These are phyloP conservation scores for Carcharodon carcharias DNA, from an alignment of 2,797 vertebrate species.

Conservation along the genomic window DNA sequence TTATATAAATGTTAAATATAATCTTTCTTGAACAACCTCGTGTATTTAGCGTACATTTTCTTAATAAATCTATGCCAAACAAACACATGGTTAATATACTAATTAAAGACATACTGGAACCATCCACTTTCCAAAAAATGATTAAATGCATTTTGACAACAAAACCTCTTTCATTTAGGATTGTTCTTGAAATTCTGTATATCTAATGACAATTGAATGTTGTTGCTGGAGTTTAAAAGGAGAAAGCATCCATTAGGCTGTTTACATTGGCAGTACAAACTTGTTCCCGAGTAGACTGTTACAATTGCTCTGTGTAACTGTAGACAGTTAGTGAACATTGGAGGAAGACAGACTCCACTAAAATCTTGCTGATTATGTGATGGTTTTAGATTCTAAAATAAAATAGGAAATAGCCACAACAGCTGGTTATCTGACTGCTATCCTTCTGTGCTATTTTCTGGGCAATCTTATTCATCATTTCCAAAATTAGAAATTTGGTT, in stretches of 20 bases:
- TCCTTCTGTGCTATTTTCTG: background rate
- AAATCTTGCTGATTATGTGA: background rate
- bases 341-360: background rate
- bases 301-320: background rate
- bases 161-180: background rate
- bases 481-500: background rate
- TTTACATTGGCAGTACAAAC: background rate
- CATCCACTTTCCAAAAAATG: background rate
- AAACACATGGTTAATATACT: background rate
- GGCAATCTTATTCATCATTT: background rate
- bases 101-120: background rate
- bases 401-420: background rate
- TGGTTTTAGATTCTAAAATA: background rate
- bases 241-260: background rate
- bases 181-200: background rate
- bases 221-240: constrained; percentile 2
- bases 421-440: background rate
- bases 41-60: background rate
- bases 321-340: background rate
- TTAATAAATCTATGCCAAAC: background rate
- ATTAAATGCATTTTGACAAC: background rate
- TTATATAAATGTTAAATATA: background rate
- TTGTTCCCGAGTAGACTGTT: background rate
- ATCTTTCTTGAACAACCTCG: background rate
- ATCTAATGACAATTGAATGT: background rate